Percentiles rank a stretch among this genome's conserved stretches.
These are phyloP conservation scores for Paedocypris sp. DNA, from an alignment of 2,113 vertebrate species.

Conservation along the genomic window DNA sequence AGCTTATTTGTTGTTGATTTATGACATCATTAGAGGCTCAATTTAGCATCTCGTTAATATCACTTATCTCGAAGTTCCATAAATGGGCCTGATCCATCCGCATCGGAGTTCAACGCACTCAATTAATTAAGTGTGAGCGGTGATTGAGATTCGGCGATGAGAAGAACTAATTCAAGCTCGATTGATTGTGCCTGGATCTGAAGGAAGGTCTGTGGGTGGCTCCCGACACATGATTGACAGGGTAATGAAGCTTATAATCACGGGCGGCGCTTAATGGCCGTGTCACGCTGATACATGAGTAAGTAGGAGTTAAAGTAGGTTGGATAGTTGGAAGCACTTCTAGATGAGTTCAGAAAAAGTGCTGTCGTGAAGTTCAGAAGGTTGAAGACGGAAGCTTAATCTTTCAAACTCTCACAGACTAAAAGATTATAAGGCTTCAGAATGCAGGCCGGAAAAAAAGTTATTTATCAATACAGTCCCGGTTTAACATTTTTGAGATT, in stretches of 20 bases:
- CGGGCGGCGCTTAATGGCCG: conserved; percentile 27
- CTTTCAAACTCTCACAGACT: too few relatives aligned
- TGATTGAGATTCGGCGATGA: conserved; percentile 36
- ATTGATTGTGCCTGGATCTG: conserved; percentile 34
- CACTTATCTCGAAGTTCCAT: conserved; percentile 40
- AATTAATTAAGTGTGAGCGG: conserved; percentile 36
- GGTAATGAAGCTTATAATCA: conserved; percentile 37
- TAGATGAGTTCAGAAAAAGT: not conserved
- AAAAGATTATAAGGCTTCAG: too few relatives aligned
- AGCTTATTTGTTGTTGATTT: conserved; percentile 41
- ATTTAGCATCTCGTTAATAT: conserved; percentile 44
- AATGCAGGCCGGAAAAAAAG: too few relatives aligned
- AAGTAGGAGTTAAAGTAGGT: not conserved
- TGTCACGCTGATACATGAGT: conserved; percentile 30
- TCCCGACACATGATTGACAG: conserved; percentile 33
- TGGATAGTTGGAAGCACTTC: conserved; percentile 20
- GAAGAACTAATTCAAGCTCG: conserved; percentile 31
- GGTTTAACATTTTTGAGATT: too few relatives aligned
- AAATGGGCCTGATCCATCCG: conserved; percentile 39
- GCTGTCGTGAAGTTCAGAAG: not conserved
- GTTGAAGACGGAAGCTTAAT: too few relatives aligned
- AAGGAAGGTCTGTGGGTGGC: conserved; percentile 19
- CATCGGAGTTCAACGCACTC: conserved; percentile 39
- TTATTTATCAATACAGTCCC: too few relatives aligned
- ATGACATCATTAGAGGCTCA: conserved; percentile 41